Base-by-base conservation (phyloP, 2,888 invertebrate species). In the Lasioglossum vierecki region DNA sequence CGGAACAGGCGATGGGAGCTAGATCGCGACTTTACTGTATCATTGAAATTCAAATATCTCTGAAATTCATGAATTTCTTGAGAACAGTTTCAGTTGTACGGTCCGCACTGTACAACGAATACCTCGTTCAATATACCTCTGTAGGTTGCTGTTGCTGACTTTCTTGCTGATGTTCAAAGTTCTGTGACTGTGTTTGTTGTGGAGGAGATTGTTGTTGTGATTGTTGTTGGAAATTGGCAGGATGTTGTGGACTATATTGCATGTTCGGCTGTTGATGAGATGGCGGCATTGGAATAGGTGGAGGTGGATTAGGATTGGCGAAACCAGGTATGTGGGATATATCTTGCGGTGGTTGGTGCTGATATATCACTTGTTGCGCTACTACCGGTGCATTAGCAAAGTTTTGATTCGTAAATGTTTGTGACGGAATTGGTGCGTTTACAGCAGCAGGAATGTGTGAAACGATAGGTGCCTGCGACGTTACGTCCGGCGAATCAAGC, bases 341-440 rank as follows among this genome's bases (percentile, higher is more conserved):
- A 49, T 94, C 93, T 76, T 94, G 94, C 35, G 95, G 95, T 75
- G 95, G 93, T 88, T 95, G 95, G 70, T 96, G 96, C 70, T 93
- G 94, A 82, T 95, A 94, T 86, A 95, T 94, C 44, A 94, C 94
- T 85, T 92, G 92, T 73, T 93, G 92, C n/a, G 94, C 91, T 26
- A 95, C 94, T 30, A 94, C 94, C 1, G 94, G 93, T 57, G 94
- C 87, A 70, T 95, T 95, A 85, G 96, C 96, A 94, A 97, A 98
- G 93, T 97, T 97, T 94, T 98, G 98, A 95, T 98, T 98, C 80
- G 98, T 98, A 95, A 97, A 98, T 71, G 98, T 98, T 95, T 98
- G 98, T 46, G 97, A 96, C 41, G 98, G 97, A 93, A 98, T 98
- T 81, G 96, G 95, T 81, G 95, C 94, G 95, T 96, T 91, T 95